Evolutionary conservation across 2,113 vertebrate species (phyloP), one percentile per base, ranked within the genome.

Genomic region (Sceloporus tristichus): DNA sequence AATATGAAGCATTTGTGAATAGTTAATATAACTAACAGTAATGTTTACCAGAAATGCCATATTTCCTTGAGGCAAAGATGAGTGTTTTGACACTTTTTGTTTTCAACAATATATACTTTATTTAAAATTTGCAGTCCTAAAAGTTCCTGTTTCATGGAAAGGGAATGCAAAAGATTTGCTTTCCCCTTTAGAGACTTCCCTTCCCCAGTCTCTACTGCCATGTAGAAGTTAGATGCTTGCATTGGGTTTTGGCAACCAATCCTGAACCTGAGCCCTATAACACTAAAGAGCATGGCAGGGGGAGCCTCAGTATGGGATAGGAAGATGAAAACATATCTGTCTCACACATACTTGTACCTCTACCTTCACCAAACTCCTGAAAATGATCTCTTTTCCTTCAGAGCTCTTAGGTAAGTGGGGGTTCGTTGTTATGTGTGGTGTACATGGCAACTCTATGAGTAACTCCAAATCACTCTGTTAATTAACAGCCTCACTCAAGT

Each of bases 61-160:
- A 18, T 68, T 42, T 38, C 19, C 23, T 86, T 79, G 23, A 38
- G n/a, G 16, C 27, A 48, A 48, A 23, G 48, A 5, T 48, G 5
- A 48, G 48, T 48, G 48, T 48, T 48, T 48, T 48, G 48, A 48
- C 48, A 48, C 48, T 48, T 6, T 48, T 48, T 48, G 48, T 68
- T 40, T 70, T 78, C 75, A 66, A 9, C 10, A 48, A 42, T 8
- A 34, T 75, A 53, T 38, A 13, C 21, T 16, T 59, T n/a, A 40
- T 77, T 29, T 25, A 85, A 76, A 85, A 65, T 76, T 10, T 59
- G n/a, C n/a, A 84, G 14, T 78, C 48, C 40, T 48, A 79, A 56
- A 48, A 54, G 48, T 38, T 40, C 53, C 82, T 56, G 29, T 5
- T 59, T 71, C 1, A 53, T 5, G 77, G 21, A 34, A 71, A n/a